Evolutionary conservation across 2,888 invertebrate species (phyloP), one percentile per base, ranked within the genome.

Genomic region (Phyto melanocephala): DNA sequence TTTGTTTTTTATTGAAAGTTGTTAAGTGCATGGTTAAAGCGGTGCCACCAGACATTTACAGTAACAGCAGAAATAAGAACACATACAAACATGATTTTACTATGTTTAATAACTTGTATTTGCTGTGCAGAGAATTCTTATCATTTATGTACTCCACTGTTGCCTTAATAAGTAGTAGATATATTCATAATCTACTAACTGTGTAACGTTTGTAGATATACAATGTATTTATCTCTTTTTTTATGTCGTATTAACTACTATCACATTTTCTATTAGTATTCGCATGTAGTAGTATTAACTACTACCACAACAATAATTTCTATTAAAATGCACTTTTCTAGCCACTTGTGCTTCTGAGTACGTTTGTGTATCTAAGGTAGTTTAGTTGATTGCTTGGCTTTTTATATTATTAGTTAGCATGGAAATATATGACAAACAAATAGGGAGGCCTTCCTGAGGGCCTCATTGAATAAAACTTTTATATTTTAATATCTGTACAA

Each of bases 1-100:
- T 68, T 68, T 28, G 28, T 28, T 28, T 3, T 50, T 58, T 50
- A 20, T 80, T 63, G 52, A 60, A 82, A 79, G 78, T 79, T 70
- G 75, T 71, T 71, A 78, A 79, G 71, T 60, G 71, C 60, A 62
- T 67, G 74, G 22, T 60, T 70, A 65, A 8, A 58, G 47, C 17
- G 56, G 62, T 45, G 62, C 22, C 62, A 20, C 62, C 37, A 50
- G 28, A 40, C 15, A 58, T 22, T 13, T 3, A 65, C 54, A 65
- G 45, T 45, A 8, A 28, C 3, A 6, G 6, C 6, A 6, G 6
- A 28, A 28, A 28, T 6, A 5, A 6, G 28, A 6, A 28, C 3
- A 6, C 28, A 28, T 28, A 28, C n/a, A n/a, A n/a, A n/a, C n/a
- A n/a, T n/a, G n/a, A n/a, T n/a, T n/a, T n/a, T n/a, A n/a, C n/a